Percentiles rank a stretch among this genome's conserved stretches.
These are phyloP conservation scores for Myotis vivesi DNA, from an alignment of 2,797 vertebrate species.

Conservation along the genomic window DNA sequence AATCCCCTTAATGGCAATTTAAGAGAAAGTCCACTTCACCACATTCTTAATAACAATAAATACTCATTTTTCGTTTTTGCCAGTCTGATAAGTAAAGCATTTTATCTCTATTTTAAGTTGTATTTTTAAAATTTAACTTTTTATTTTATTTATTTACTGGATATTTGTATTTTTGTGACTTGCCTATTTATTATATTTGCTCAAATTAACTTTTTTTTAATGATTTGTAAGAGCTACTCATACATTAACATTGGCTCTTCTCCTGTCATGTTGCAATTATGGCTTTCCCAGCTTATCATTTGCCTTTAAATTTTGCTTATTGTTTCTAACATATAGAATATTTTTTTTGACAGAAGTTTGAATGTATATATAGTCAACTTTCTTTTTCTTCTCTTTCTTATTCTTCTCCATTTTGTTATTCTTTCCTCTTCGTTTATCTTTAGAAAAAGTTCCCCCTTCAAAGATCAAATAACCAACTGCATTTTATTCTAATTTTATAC, in stretches of 20 bases:
- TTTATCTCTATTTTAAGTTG: slow-evolving; percentile 32
- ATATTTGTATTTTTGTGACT: slow-evolving; percentile 23
- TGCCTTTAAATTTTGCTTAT: slow-evolving; percentile 49
- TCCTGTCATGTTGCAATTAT: slow-evolving; percentile 3
- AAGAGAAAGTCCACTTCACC: background rate
- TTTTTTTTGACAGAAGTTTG: slow-evolving; percentile 17
- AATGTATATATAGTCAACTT: background rate
- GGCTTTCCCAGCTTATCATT: slow-evolving; percentile 8
- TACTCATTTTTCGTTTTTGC: background rate
- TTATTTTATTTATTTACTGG: slow-evolving; percentile 8
- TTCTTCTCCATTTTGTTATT: background rate
- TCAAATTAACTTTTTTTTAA: background rate
- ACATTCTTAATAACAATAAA: slow-evolving; percentile 5
- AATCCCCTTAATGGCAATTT: background rate
- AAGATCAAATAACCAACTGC: slow-evolving; percentile 19
- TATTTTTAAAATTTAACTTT: slow-evolving; percentile 41
- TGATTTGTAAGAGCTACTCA: slow-evolving; percentile 30
- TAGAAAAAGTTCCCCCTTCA: slow-evolving; percentile 22
- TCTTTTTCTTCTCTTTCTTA: background rate
- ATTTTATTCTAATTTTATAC: slow-evolving; percentile 44
- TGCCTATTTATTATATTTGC: slow-evolving; percentile 16
- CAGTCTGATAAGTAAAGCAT: background rate
- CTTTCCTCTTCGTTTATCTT: background rate
- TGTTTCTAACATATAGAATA: background rate
- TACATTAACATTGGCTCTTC: background rate